Evolutionary conservation across 2,888 invertebrate genomes (phyloP), one percentile per base, ranked within the genome.

Genomic region (Herminia tarsipennalis): DNA sequence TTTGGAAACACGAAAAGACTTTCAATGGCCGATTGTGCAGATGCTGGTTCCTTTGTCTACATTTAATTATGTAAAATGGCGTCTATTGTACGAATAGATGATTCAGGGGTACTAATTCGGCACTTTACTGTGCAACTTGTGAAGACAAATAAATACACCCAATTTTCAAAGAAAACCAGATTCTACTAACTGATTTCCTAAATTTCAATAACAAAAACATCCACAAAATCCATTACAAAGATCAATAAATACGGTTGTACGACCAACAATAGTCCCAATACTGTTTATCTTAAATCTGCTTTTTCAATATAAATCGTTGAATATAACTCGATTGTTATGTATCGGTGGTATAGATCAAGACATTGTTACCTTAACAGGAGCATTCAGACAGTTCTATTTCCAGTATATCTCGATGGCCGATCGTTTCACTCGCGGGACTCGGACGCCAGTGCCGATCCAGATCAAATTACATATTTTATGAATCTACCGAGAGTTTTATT

Each of bases 391-490:
- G 47, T 61, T 57, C 61, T 61, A 60, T 67, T 70, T 66, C 53
- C 37, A 55, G 41, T 54, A 45, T 61, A 66, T 58, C 48, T 51
- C 39, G 32, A 53, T 50, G 54, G 61, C 46, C 56, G 63, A 64
- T 69, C 54, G 57, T 56, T 48, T 51, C 34, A 36, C 70, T 57
- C 69, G 5, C 4, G 66, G 59, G 65, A 65, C 50, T 66, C 63
- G 48, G 56, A 63, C 60, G 68, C 67, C 62, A 56, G 57, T 69
- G 65, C 72, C 61, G 68, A 69, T 67, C 64, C 67, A 65, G 70
- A 79, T 79, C 77, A 76, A 76, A 77, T 80, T 79, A 78, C 76
- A 76, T 78, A 75, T 78, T 79, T 79, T 76, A 79, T 78, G 74
- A 70, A 74, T 62, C 72, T 63, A 58, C 61, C 44, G 71, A 64